These are phyloP conservation scores for Astyanax mexicanus DNA, from an alignment of 2,797 vertebrate species.

Conservation along the genomic window DNA sequence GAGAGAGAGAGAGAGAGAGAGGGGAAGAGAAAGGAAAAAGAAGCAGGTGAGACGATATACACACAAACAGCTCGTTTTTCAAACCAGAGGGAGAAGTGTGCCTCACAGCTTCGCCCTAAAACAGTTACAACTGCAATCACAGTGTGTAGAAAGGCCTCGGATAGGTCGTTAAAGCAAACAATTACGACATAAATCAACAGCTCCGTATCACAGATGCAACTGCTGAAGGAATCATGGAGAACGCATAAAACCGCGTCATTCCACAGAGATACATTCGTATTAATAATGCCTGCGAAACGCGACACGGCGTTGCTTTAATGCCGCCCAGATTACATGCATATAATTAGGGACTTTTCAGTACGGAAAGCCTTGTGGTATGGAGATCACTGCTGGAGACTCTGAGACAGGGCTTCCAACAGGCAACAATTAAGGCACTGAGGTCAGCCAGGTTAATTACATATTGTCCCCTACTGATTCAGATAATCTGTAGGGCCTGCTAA, in stretches of 20 bases:
- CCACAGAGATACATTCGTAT: constrained; percentile 22
- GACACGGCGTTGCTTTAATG: not conserved
- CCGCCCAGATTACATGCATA: constrained; percentile 35
- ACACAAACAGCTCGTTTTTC: constrained; percentile 47
- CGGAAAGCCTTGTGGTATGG: constrained; percentile 26
- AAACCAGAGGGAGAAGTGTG: constrained; percentile 22
- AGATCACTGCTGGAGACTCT: constrained; percentile 79
- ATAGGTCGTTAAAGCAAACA: constrained; percentile 47
- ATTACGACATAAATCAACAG: constrained; percentile 48
- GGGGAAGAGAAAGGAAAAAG: no score
- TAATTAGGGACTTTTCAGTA: constrained; percentile 33
- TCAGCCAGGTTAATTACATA: constrained; percentile 91
- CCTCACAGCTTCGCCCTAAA: constrained; percentile 27
- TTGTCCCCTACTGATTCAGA: constrained; percentile 85
- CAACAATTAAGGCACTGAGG: constrained; percentile 84
- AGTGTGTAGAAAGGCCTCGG: constrained; percentile 39
- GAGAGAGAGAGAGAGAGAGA: constrained; percentile 50
- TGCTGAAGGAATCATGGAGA: constrained; percentile 16
- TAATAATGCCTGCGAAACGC: constrained; percentile 22
- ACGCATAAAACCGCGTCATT: constrained; percentile 3
- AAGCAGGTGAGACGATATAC: constrained; percentile 38
- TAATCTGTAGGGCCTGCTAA: constrained; percentile 82
- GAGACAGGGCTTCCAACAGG: constrained; percentile 78
- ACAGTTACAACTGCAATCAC: constrained; percentile 36
- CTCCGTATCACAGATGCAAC: constrained; percentile 34